Base-by-base conservation (phyloP, 2,888 invertebrate species). In the Tenodera sinensis region DNA sequence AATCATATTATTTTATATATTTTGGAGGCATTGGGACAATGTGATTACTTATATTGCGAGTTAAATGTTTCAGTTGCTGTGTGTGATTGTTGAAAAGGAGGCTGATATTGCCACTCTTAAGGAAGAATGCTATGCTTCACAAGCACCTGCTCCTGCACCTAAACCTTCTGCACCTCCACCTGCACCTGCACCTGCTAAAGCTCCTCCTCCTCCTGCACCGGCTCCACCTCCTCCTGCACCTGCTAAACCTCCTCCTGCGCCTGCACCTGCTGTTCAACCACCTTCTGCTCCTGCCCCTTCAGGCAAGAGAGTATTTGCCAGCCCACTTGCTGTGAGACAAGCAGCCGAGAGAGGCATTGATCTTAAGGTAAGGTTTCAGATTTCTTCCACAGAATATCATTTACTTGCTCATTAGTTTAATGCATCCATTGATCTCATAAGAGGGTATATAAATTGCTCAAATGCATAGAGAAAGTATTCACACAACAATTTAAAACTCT, bases 41-140 rank as follows among this genome's bases (percentile, higher is more conserved):
- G 0, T 42, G 34, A 42, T 42, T 42, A 42, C 42, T 42, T 9
- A 42, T 12, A 12, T 42, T 42, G 42, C 42, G 12, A 20, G 20
- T 71, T 71, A 71, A 71, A 20, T 6, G 20, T 71, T 71, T 71
- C 54, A 71, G 95, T 94, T 99, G 88, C 96, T 99, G 28, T 99
- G 99, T 93, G 98, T 99, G 91, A 99, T 99, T 92, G 99, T 99
- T 2, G 95, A 96, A 91, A 96, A 96, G 87, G 95, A 97, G 93
- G 95, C 94, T 2, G 97, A 97, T 92, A 95, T 99, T 14, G 97
- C 97, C 15, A 98, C 98, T 3, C 99, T 99, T 93, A 97, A 97
- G 93, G 97, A 98, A 92, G 99, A 96, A 92, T 96, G 96, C 92
- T 96, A 96, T 92, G 96, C 96, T 91, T 93, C 93, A 86, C 91